Evolutionary conservation across 2,888 invertebrate species (phyloP).

Genomic region (Ormyrus nitidulus): DNA sequence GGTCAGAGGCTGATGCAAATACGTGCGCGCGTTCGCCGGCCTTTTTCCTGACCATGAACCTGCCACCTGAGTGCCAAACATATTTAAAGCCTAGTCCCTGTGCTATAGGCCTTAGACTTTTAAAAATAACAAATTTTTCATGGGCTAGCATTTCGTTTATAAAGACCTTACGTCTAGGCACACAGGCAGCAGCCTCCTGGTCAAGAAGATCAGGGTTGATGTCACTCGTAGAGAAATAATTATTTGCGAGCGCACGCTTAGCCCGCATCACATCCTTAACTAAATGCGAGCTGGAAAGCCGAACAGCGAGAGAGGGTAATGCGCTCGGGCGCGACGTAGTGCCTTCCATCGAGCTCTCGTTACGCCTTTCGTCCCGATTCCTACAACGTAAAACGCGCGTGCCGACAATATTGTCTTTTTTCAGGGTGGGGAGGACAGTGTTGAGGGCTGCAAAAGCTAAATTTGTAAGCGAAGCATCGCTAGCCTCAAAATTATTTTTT

Average conservation of each 20-base stretch:
- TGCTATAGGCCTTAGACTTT: not conserved
- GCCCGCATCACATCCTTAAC: not conserved
- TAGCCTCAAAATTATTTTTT: not conserved
- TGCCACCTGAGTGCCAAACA: not conserved
- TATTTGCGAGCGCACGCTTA: not conserved
- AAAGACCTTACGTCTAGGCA: not conserved
- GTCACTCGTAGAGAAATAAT: not conserved
- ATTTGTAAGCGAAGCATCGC: too few species aligned
- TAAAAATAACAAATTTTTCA: not conserved
- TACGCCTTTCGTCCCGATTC: too few species aligned
- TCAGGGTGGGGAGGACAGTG: too few species aligned
- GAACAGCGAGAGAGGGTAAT: too few species aligned
- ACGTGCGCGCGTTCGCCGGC: too few species aligned
- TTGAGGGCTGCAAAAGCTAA: too few species aligned
- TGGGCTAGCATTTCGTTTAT: not conserved
- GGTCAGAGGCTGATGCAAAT: too few species aligned
- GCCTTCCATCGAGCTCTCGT: too few species aligned
- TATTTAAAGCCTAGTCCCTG: not conserved
- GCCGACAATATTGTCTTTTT: too few species aligned
- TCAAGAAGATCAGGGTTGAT: not conserved
- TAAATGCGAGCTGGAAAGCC: too few species aligned
- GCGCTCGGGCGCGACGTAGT: too few species aligned
- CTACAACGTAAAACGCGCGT: too few species aligned
- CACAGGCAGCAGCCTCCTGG: not conserved
- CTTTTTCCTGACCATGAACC: not conserved